Evolutionary conservation across 2,797 vertebrate genomes (phyloP), one percentile per base, ranked within the genome.

Genomic region (Netta rufina): DNA sequence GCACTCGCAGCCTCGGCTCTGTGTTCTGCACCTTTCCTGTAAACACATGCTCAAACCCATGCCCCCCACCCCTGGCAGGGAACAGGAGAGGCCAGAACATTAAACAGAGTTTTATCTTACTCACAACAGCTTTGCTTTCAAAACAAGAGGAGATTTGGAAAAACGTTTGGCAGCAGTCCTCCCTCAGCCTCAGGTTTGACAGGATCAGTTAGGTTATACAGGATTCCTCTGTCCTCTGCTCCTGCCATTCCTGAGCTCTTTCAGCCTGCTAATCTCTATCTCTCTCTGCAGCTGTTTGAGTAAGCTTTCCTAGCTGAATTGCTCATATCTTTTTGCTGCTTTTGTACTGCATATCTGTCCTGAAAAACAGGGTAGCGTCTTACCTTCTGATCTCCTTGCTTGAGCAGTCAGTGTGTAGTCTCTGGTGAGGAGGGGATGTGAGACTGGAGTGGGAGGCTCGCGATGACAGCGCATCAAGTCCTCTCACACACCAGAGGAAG

Each of bases 401-500:
- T 53, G 74, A 92, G 86, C 45, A 80, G 45, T 90, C 45, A n/a
- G 70, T 7, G 1, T 45, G 32, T 47, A 49, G 51, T 81, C 85
- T 75, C 57, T 69, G 53, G 18, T 0, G 0, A 64, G 70, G 33
- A 84, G 43, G 65, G 41, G 38, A 67, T n/a, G 72, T 49, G 87
- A 89, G 61, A 28, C 64, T 30, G 64, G 72, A 54, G 78, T 92
- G 95, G 95, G 89, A 92, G 92, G 91, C 49, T 93, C 89, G 94
- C 57, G 64, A 65, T 92, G 90, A 91, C 91, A 91, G 83, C 47
- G 84, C 62, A 90, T 75, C 75, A 80, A 47, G 33, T 87, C 62
- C 49, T 96, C 73, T 95, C 70, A 32, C 88, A 22, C 24, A 1
- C 61, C 69, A 62, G 30, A 70, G 62, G 84, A 87, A 89, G 90